Conservation (phyloP, 1,140 invertebrate genomes). For the Anadara kagoshimensis region DNA sequence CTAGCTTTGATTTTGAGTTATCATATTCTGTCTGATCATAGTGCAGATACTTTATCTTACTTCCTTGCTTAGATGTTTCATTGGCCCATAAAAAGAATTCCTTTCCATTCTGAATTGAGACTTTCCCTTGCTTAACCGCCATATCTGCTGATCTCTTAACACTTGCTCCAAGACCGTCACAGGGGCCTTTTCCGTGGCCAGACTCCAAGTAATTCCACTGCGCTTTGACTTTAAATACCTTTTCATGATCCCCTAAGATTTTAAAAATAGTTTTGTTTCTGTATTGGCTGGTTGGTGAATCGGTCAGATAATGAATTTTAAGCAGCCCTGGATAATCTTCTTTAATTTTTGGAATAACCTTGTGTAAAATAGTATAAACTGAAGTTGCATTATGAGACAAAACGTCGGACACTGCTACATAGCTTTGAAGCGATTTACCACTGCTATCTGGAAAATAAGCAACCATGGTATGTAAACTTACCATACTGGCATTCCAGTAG, state of each 20-base stretch:
- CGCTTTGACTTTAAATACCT: conserved; percentile 6
- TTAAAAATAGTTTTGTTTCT: conserved; percentile 15
- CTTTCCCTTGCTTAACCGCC: background rate
- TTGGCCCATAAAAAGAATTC: conserved; percentile 22
- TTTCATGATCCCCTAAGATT: conserved; percentile 1
- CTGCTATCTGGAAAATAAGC: too few species aligned
- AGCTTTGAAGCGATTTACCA: background rate
- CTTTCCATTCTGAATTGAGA: background rate
- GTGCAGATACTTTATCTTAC: background rate
- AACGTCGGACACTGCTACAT: background rate
- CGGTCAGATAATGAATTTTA: conserved; percentile 18
- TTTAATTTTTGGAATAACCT: conserved; percentile 11
- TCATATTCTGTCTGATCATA: background rate
- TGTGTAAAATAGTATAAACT: conserved; percentile 3
- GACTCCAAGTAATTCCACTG: conserved; percentile 5
- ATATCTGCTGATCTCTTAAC: background rate
- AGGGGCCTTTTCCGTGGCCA: conserved; percentile 6
- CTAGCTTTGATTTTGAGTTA: background rate
- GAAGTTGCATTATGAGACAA: conserved; percentile 13
- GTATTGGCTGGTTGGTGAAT: conserved; percentile 18
- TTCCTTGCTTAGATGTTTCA: background rate
- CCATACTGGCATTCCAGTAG: conserved; percentile 17
- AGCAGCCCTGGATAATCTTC: background rate
- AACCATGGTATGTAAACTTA: too few species aligned
- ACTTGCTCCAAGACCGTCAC: background rate